Base-by-base conservation (phyloP, 2,113 vertebrate species). In the Felis catus region DNA sequence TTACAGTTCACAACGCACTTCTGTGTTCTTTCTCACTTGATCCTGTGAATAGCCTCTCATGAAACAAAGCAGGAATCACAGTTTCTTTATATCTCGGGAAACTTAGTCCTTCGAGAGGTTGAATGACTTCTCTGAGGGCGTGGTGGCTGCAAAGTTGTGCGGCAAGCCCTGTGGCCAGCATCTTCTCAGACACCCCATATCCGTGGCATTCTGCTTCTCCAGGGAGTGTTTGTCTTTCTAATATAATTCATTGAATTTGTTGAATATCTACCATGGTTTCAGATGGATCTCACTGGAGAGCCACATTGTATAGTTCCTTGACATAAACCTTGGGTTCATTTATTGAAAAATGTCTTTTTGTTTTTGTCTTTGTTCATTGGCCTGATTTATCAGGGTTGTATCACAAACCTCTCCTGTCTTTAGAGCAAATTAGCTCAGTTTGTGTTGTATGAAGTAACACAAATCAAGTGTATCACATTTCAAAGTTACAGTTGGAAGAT, bases 401-500 rank as follows among this genome's bases (percentile, higher is more conserved):
- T 87, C 78, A 85, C 27, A 94, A 71, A 70, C 18, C 68, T 98
- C 45, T 95, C 29, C 91, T 95, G 41, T 53, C 70, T 90, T 96
- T 92, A 95, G 86, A 95, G 31, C 71, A 82, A 84, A 95, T 97
- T 36, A 81, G 66, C 53, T 94, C 48, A 73, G 33, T 97, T 95
- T 96, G 83, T 73, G 39, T 90, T 94, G 29, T 82, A 90, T 81
- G 45, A 73, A 96, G 74, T 96, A 63, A 55, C 39, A 12, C 83
- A 89, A 95, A n/a, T 96, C 53, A 97, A 48, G 39, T 93, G 94
- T 97, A 84, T 5, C 45, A 36, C 78, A 58, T 94, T 96, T 94
- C 25, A 71, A 31, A 61, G 81, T 97, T 96, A 31, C 8, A 92
- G 93, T 97, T 80, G 89, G 58, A 79, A 84, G 79, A 86, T 98